Percentiles rank a stretch among this genome's conserved stretches.
Evolutionary conservation across 2,888 invertebrate species (phyloP).

Genomic region (Agrotis ipsilon): DNA sequence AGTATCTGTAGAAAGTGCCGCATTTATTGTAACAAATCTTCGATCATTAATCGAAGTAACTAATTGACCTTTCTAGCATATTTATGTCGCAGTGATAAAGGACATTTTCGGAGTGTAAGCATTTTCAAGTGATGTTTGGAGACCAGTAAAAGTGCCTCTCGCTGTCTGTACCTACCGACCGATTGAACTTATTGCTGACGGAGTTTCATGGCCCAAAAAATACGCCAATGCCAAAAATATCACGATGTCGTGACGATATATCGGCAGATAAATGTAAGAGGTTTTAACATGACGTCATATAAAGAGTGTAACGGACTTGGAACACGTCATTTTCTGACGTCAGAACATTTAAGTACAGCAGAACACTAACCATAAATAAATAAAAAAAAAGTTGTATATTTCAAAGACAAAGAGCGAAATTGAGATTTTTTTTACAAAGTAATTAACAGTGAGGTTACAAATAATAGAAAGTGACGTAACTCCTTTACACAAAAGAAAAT

Average conservation of each 20-base stretch:
- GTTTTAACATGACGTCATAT: slow-evolving; percentile 17
- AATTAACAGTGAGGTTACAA: too few species aligned
- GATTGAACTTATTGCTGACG: neutral
- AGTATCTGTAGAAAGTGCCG: too few species aligned
- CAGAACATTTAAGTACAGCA: too few species aligned
- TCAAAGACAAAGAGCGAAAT: too few species aligned
- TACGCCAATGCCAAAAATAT: slow-evolving; percentile 8
- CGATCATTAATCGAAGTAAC: too few species aligned
- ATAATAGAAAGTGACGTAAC: neutral
- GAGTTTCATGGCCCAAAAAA: slow-evolving; percentile 1
- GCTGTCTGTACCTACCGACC: neutral
- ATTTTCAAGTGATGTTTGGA: too few species aligned
- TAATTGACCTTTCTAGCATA: too few species aligned
- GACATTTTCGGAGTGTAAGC: neutral
- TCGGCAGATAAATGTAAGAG: neutral
- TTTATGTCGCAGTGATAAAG: neutral
- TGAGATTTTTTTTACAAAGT: too few species aligned
- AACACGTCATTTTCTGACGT: slow-evolving; percentile 22
- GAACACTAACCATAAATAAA: neutral
- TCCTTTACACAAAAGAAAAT: too few species aligned
- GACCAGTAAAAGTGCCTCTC: neutral
- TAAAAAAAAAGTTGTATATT: too few species aligned
- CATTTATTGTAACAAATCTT: too few species aligned
- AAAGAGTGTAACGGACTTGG: slow-evolving; percentile 1
- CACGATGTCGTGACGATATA: neutral